Evolutionary conservation across 64 coral and sea anemone genomes (phyloP).

Genomic region (Montipora sp.): DNA sequence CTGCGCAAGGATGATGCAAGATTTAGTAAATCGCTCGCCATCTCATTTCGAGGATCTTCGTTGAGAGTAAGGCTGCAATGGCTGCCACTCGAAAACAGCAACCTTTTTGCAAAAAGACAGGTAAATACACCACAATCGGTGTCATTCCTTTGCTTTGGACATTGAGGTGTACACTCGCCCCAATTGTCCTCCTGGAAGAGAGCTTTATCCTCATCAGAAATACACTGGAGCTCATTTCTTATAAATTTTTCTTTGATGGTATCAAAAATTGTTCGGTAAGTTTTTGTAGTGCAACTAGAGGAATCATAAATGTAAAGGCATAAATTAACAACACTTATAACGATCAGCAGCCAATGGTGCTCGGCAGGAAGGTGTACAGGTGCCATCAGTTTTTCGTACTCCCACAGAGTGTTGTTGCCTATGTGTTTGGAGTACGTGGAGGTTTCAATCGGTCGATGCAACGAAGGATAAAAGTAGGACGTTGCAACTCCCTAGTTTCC

Average conservation of each 20-base stretch:
- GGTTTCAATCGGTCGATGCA: too few relatives aligned
- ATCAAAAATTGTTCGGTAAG: slow-evolving; percentile 4
- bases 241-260: slow-evolving; percentile 18
- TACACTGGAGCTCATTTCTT: background rate
- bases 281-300: background rate
- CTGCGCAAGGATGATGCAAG: background rate
- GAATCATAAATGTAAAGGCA: slow-evolving; percentile 30
- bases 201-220: background rate
- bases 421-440: too few relatives aligned
- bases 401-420: too few relatives aligned
- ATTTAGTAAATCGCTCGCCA: background rate
- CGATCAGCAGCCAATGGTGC: slow-evolving; percentile 31
- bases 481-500: too few relatives aligned
- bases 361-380: background rate
- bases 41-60: background rate
- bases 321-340: slow-evolving; percentile 23
- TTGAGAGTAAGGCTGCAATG: background rate
- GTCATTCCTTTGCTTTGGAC: background rate
- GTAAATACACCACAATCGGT: background rate
- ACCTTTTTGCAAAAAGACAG: background rate
- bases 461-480: too few relatives aligned
- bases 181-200: background rate
- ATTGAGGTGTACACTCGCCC: background rate
- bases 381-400: too few relatives aligned
- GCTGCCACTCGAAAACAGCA: background rate